phyloP scores from a whole-genome alignment of 2,888 invertebrate genomes.

The Arrhopalites spinosus region DNA sequence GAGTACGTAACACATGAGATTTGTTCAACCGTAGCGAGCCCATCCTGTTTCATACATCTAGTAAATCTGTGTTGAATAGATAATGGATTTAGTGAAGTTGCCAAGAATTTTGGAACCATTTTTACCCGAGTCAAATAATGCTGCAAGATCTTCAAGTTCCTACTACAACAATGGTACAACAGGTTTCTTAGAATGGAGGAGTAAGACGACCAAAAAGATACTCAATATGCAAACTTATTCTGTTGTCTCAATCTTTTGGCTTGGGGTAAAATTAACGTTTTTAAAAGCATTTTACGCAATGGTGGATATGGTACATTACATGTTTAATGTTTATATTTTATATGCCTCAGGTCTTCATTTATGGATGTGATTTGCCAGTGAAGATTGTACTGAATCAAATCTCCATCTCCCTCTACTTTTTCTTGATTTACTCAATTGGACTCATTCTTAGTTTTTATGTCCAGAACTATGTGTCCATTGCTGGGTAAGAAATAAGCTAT shows the following conservation, averaged over 20 bases:
- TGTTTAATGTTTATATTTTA: background rate
- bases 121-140: background rate
- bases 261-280: slow-evolving; percentile 2
- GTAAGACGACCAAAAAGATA: background rate
- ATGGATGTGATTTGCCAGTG: slow-evolving; percentile 8
- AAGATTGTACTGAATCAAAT: slow-evolving; percentile 3
- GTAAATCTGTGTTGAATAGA: too few relatives aligned
- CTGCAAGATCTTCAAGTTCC: too few relatives aligned
- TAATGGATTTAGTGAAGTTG: too few relatives aligned
- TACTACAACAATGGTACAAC: too few relatives aligned
- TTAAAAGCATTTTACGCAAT: too few relatives aligned
- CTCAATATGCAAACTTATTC: background rate
- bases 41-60: too few relatives aligned
- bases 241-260: background rate
- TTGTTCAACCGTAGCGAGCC: too few relatives aligned
- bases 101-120: background rate
- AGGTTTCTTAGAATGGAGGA: background rate
- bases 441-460: background rate
- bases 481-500: slow-evolving; percentile 3
- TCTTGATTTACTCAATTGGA: background rate
- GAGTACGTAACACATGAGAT: too few relatives aligned
- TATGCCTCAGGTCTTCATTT: background rate
- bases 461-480: background rate
- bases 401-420: slow-evolving; percentile 4
- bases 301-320: too few relatives aligned